These are phyloP conservation scores for Dendrophyllia cribrosa DNA, from an alignment of 64 coral and sea anemone genomes.

Conservation along the genomic window DNA sequence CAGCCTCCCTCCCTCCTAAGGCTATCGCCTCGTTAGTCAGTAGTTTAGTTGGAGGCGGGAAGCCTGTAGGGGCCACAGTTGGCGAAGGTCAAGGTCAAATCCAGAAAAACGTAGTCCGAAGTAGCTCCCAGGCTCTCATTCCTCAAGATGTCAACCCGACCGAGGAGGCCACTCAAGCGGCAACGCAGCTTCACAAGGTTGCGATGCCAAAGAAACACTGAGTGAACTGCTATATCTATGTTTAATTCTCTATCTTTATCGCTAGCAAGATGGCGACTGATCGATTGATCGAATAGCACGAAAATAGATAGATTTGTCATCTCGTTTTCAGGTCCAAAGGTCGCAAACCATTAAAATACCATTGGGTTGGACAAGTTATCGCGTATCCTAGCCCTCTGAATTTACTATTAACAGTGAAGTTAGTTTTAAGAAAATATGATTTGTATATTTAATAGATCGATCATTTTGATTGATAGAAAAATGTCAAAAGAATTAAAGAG, in stretches of 20 bases:
- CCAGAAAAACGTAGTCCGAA: slow-evolving; percentile 10
- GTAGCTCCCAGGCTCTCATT: slow-evolving; percentile 1
- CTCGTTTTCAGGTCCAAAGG: too few species aligned
- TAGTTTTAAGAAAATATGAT: slow-evolving; percentile 1
- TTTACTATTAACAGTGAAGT: neutral
- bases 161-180: neutral
- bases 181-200: neutral
- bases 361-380: too few species aligned
- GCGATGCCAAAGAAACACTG: slow-evolving; percentile 1
- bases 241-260: neutral
- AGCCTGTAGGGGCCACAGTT: neutral
- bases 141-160: slow-evolving; percentile 35
- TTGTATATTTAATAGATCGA: slow-evolving; percentile 3
- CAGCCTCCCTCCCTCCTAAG: slow-evolving; percentile 32
- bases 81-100: slow-evolving; percentile 32
- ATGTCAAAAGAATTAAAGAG: neutral
- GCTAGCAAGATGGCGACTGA: neutral
- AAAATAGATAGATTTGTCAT: too few species aligned
- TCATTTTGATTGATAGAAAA: slow-evolving; percentile 1
- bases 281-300: neutral
- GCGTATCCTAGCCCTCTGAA: too few species aligned
- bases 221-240: neutral
- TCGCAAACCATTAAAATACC: too few species aligned
- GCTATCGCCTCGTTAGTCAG: slow-evolving; percentile 19
- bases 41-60: neutral